Conservation (phyloP, 2,797 vertebrate species). For the Trachops cirrhosus region DNA sequence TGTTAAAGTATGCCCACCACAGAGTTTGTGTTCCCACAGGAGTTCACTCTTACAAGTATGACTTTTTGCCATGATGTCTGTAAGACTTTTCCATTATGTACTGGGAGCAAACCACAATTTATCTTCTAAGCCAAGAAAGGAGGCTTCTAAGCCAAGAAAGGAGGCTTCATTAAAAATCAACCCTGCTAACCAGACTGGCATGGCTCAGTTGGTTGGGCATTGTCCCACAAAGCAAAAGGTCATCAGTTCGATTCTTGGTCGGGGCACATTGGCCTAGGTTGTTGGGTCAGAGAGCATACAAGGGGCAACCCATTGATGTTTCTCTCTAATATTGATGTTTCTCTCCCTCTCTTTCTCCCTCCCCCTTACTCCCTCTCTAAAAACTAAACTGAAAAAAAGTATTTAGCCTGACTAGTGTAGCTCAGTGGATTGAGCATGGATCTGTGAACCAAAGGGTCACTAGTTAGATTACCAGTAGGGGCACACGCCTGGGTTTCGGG, state of each 20-base stretch:
- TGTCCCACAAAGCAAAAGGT: not conserved
- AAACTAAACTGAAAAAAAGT: not conserved
- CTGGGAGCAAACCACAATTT: not conserved
- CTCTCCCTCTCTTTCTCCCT: not conserved
- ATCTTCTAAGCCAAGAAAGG: not conserved
- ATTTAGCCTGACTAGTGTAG: no score
- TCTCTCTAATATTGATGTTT: not conserved
- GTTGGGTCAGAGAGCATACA: not conserved
- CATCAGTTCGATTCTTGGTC: not conserved
- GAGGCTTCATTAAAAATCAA: not conserved
- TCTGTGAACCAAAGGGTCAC: no score
- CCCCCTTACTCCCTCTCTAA: not conserved
- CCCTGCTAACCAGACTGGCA: not conserved
- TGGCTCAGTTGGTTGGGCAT: not conserved
- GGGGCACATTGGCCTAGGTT: not conserved
- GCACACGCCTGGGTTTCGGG: no score
- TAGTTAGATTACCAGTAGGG: no score
- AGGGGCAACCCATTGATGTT: not conserved
- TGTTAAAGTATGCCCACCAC: not conserved
- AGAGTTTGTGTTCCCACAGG: not conserved
- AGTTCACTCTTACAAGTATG: not conserved
- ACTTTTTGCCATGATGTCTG: not conserved
- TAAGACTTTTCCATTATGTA: not conserved
- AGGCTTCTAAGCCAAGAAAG: not conserved
- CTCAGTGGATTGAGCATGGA: no score